These are phyloP conservation scores for Lasioglossum leucozonium DNA, from an alignment of 2,888 invertebrate genomes.

Conservation along the genomic window DNA sequence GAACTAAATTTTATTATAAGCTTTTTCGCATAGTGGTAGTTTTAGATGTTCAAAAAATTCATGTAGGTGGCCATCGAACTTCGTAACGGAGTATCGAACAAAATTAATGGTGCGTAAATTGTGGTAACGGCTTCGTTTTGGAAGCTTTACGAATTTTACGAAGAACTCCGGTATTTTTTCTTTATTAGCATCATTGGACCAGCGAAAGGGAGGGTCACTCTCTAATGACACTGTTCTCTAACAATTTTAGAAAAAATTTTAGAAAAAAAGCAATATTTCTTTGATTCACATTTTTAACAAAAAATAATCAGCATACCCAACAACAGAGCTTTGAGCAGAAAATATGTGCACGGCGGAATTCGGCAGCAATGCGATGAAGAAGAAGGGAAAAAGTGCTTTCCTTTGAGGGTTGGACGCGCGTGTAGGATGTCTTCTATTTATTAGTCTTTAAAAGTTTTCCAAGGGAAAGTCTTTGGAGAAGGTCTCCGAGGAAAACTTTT, in stretches of 20 bases:
- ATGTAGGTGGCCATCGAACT: neutral
- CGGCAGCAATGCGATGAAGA: neutral
- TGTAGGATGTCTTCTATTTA: neutral
- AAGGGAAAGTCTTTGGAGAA: neutral
- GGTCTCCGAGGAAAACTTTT: neutral
- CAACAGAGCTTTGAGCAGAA: neutral
- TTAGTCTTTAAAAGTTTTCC: neutral
- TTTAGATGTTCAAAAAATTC: neutral
- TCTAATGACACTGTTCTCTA: too few species aligned
- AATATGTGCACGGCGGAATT: neutral
- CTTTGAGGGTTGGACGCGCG: neutral
- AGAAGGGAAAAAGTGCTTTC: neutral
- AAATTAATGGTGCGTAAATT: neutral
- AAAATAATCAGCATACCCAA: neutral
- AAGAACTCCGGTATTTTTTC: too few species aligned
- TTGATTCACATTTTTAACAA: neutral
- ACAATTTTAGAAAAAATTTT: too few species aligned
- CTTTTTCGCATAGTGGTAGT: neutral
- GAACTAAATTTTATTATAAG: slow-evolving; percentile 11
- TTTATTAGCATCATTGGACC: too few species aligned
- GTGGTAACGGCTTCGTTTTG: neutral
- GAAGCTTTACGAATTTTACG: neutral
- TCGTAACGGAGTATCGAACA: too few species aligned
- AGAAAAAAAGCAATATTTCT: too few species aligned
- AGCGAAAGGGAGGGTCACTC: too few species aligned